phyloP scores from a whole-genome alignment of 30 jellyfish, hydroid and myxozoan genomes.

The Phacellophora camtschatica region DNA sequence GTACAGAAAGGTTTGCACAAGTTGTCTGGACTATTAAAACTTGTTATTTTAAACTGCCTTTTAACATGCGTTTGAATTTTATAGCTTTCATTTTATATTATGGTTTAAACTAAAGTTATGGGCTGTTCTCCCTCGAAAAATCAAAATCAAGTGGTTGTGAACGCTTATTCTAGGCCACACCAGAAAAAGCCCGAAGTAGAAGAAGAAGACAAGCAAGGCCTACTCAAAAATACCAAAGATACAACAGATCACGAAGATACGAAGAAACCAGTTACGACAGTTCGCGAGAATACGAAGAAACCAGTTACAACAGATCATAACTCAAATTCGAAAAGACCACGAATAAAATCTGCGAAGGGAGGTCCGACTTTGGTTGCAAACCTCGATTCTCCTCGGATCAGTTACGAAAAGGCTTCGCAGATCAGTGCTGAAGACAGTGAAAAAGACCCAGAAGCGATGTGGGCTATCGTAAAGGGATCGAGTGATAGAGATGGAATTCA shows the following conservation, averaged over 20 bases:
- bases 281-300: background rate
- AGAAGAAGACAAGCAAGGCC: too few relatives aligned
- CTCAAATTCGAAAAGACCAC: background rate
- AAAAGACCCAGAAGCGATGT: conserved; percentile 92
- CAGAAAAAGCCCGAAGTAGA: too few relatives aligned
- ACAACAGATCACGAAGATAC: background rate
- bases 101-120: too few relatives aligned
- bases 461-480: conserved; percentile 92
- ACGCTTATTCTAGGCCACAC: conserved; percentile 26
- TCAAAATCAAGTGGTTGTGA: background rate
- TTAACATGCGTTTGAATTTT: too few relatives aligned
- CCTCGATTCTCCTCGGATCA: background rate
- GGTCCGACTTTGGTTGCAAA: background rate
- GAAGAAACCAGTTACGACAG: background rate
- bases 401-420: conserved; percentile 78
- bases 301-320: background rate
- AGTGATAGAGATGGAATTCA: conserved; percentile 66
- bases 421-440: conserved; percentile 42
- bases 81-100: too few relatives aligned
- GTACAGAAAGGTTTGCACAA: too few relatives aligned
- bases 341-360: background rate
- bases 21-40: too few relatives aligned
- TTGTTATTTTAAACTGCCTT: too few relatives aligned
- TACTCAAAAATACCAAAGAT: too few relatives aligned
- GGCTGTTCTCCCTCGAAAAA: conserved; percentile 27